A percentile compares a stretch with the other conserved stretches of the same genome.
These are phyloP conservation scores for Chiloscyllium punctatum DNA, from an alignment of 2,797 vertebrate genomes.

Conservation along the genomic window DNA sequence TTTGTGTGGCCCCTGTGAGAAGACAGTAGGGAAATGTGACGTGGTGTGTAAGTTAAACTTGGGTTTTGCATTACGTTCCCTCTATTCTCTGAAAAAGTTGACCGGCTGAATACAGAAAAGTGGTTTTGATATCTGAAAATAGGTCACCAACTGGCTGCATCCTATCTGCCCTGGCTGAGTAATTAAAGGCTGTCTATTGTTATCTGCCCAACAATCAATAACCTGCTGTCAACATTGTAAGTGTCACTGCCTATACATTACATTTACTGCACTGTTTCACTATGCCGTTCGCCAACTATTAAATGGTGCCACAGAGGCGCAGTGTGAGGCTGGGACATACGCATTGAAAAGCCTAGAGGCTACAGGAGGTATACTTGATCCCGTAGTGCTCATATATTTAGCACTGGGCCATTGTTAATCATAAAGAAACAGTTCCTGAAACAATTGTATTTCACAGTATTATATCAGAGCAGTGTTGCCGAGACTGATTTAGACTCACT, in stretches of 20 bases:
- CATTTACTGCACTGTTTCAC: not conserved
- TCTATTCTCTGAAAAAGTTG: not conserved
- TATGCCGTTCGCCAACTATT: not conserved
- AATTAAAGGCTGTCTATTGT: conserved; percentile 15
- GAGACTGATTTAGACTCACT: not conserved
- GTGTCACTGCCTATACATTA: conserved; percentile 17
- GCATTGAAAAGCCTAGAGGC: not conserved
- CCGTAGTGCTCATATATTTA: not conserved
- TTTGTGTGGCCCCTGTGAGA: not conserved
- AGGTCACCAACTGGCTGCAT: not conserved
- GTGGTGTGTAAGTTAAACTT: not conserved
- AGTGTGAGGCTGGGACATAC: not conserved
- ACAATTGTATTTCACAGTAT: not conserved
- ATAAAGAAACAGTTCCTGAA: not conserved
- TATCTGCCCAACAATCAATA: conserved; percentile 31
- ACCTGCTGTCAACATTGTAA: not conserved
- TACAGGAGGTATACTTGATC: not conserved
- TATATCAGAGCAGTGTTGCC: not conserved
- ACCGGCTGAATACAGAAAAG: not conserved
- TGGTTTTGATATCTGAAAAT: conserved; percentile 19
- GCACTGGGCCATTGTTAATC: not conserved
- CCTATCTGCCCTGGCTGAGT: not conserved
- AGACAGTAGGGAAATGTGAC: not conserved
- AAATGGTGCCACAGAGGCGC: not conserved
- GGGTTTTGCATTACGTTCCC: too few species aligned